Evolutionary conservation across 1,140 invertebrate genomes (phyloP), one percentile per base, ranked within the genome.

Genomic region (Apis mellifera): DNA sequence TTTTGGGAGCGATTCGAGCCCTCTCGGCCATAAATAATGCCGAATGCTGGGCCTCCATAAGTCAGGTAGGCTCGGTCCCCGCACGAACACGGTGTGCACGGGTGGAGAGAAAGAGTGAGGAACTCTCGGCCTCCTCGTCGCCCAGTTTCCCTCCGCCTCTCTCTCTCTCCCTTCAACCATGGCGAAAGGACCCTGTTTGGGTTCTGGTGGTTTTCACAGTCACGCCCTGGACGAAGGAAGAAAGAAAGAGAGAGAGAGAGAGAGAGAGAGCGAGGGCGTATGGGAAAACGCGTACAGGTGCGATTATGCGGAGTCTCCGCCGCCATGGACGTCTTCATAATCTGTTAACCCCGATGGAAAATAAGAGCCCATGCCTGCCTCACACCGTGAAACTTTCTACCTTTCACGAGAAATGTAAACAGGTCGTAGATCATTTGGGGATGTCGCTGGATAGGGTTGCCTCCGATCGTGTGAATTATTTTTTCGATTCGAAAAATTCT

Each of bases 181-280:
- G 55, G 60, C 70, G 17, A 80, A 65, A 68, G 54, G 50, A 59
- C 82, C 32, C 69, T 84, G 90, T 93, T 94, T 92, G 92, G 89
- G 91, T 89, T 60, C 82, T 89, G 89, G 92, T 91, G 92, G 92
- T 94, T 94, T 94, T 91, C 90, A 92, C 77, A 93, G 93, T 94
- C 93, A 94, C 93, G 92, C 92, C 93, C 91, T 90, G 86, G 77
- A 90, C 2, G 79, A n/a, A n/a, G n/a, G n/a, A n/a, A n/a, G n/a
- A n/a, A n/a, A n/a, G n/a, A n/a, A 4, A 32, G 32, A 73, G 69
- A 75, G 32, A 42, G 32, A 73, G 69, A 75, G 66, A 80, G 74
- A 85, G 89, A 12, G 73, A 65, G 73, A 64, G 75, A 82, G 72
- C 26, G 52, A 54, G 70, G 60, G 77, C 72, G 83, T 85, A 69